phyloP scores from a whole-genome alignment of 2,888 invertebrate species.

The Hedya salicella region DNA sequence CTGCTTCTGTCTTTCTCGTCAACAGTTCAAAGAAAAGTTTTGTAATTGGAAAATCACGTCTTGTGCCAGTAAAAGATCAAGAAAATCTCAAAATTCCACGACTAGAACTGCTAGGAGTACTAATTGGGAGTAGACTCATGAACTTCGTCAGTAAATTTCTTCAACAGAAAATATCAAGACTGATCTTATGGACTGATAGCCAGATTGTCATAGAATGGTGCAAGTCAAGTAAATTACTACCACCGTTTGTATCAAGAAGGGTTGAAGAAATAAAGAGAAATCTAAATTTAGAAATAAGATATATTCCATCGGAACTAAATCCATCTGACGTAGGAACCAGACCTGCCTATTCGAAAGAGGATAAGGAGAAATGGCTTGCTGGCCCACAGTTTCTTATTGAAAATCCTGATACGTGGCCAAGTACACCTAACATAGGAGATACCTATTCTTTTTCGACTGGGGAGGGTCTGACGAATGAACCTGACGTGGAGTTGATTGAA shows the following conservation, averaged over 20 bases:
- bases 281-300: neutral
- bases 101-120: constrained; percentile 25
- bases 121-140: neutral
- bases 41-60: constrained; percentile 11
- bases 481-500: too few relatives aligned
- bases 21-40: too few relatives aligned
- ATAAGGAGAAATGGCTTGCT: neutral
- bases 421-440: too few relatives aligned
- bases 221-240: constrained; percentile 17
- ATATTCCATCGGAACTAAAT: neutral
- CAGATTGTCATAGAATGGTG: constrained; percentile 29
- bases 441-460: too few relatives aligned
- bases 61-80: neutral
- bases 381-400: neutral
- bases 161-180: neutral
- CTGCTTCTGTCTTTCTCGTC: too few relatives aligned
- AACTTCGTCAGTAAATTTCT: neutral
- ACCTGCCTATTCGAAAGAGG: neutral
- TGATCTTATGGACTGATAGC: constrained; percentile 28
- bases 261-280: constrained; percentile 23
- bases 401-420: too few relatives aligned
- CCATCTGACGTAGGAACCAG: neutral
- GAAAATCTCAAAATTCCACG: constrained; percentile 15
- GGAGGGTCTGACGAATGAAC: too few relatives aligned
- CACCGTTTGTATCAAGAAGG: constrained; percentile 31